Base-by-base conservation (phyloP, 2,888 invertebrate species). In the Nowickia ferox region DNA sequence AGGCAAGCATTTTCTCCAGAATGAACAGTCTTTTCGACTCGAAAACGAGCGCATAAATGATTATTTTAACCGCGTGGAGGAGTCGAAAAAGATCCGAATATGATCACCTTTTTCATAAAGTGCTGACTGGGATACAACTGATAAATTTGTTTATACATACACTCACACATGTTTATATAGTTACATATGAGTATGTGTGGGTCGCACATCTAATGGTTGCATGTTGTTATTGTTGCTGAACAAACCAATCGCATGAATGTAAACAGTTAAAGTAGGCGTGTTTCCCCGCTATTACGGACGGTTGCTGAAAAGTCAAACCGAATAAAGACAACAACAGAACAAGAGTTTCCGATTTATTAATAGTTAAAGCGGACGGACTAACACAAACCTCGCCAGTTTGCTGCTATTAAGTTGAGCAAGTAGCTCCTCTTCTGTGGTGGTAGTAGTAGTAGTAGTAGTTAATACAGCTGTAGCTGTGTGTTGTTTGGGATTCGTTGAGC, bases 251-350 rank as follows among this genome's bases (percentile, higher is more conserved):
- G 72, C 44, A 66, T 63, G 71, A 38, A 38, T 42, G 71, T 66
- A 77, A 86, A 66, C 76, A 46, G 71, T 86, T 30, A 77, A 80
- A 83, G 86, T 83, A 72, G 86, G 86, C 86, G 86, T 83, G 86
- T 83, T 86, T 83, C 61, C 10, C 9, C 68, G 57, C 71, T 83
- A 80, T 83, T 75, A 76, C 71, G 66, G 71, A 79, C 71, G 66
- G 71, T 79, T 86, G 79, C 65, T 78, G 19, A 4, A 48, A 72
- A 69, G 42, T 30, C 42, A 61, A 57, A 30, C 42, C 22, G 44
- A 68, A 61, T 38, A 72, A 77, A 38, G 57, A 44, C 51, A 71
- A 74, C 46, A 44, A 63, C 48, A 19, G 51, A 48, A 71, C 63
- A 57, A 82, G 44, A 74, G 72, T 77, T 77, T 76, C 55, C 57